Evolutionary conservation across 2,888 invertebrate species (phyloP), one percentile per base, ranked within the genome.

Genomic region (Athalia circularis): DNA sequence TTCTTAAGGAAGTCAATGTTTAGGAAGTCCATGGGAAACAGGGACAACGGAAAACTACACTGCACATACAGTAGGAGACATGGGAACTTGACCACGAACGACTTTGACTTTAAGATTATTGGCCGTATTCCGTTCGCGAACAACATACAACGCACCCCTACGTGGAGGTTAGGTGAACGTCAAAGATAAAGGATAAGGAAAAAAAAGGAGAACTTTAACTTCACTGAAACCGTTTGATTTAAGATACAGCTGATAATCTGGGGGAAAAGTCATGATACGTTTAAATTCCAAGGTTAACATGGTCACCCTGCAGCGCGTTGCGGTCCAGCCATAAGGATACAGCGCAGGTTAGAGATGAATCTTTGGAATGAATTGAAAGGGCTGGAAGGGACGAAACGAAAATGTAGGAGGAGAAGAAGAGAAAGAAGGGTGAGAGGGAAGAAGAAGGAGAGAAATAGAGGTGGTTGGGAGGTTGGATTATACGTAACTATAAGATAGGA

Each of bases 21-120:
- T 89, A 89, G 88, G 87, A 88, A 88, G 88, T 87, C 86, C 89
- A 90, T 90, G 90, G 90, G 90, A 90, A 90, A 86, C 88, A 84
- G 84, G 87, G 89, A 88, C 88, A 89, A 89, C 89, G 89, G 89
- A 90, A 90, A 88, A 88, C 86, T 90, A 84, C 89, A 89, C 85
- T 85, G 85, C 83, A 82, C 81, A 29, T 29, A 29, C 2, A 80
- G 62, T 65, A 70, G 80, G 81, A 79, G 84, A 86, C 87, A 90
- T 90, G 90, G 90, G 90, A 90, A 90, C 87, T 62, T 75, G 70
- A 70, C 67, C 50, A 50, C 67, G 67, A 13, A 50, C 68, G 9
- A 68, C 68, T 52, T 68, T 13, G 9, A 68, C 68, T 52, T 68
- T 13, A 29, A 54, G 59, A 59, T 59, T 72, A 72, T 59, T 47